These are phyloP conservation scores for Sarcophaga peregrina DNA, from an alignment of 1,140 invertebrate genomes.

Conservation along the genomic window DNA sequence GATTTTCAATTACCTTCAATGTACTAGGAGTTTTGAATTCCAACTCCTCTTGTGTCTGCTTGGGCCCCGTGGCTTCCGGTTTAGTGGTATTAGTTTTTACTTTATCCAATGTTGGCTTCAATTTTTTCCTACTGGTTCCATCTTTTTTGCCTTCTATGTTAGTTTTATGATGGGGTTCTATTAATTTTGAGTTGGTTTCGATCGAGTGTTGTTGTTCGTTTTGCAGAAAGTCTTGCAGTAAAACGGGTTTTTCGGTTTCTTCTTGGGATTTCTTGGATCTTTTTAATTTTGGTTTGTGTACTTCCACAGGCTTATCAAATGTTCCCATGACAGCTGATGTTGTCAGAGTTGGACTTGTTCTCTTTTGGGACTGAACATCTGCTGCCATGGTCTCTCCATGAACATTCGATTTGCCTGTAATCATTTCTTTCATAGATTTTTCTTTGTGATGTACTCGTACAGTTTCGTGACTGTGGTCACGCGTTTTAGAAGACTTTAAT, in stretches of 20 bases:
- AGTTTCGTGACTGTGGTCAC: constrained; percentile 4
- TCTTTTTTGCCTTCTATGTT: constrained; percentile 26
- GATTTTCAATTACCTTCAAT: not conserved
- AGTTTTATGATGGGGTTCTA: not conserved
- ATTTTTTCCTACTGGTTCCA: not conserved
- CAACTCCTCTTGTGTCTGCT: too few relatives aligned
- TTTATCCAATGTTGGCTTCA: too few relatives aligned
- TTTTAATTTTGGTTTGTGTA: constrained; percentile 11
- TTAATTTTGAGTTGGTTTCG: constrained; percentile 20
- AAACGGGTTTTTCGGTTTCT: constrained; percentile 27
- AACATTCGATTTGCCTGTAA: constrained; percentile 23
- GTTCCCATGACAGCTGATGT: constrained; percentile 28
- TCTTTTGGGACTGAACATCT: constrained; percentile 35
- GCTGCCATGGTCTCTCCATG: constrained; percentile 43
- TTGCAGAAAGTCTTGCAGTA: constrained; percentile 21
- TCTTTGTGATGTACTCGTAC: not conserved
- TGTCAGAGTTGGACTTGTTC: not conserved
- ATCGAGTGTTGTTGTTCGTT: constrained; percentile 29
- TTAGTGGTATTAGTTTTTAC: not conserved
- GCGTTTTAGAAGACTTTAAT: constrained; percentile 11
- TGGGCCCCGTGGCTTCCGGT: not conserved
- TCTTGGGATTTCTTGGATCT: constrained; percentile 29
- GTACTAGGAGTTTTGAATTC: not conserved
- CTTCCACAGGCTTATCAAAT: constrained; percentile 18
- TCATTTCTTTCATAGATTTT: constrained; percentile 28